phyloP scores from a whole-genome alignment of 2,113 vertebrate genomes.

The Melospiza georgiana region DNA sequence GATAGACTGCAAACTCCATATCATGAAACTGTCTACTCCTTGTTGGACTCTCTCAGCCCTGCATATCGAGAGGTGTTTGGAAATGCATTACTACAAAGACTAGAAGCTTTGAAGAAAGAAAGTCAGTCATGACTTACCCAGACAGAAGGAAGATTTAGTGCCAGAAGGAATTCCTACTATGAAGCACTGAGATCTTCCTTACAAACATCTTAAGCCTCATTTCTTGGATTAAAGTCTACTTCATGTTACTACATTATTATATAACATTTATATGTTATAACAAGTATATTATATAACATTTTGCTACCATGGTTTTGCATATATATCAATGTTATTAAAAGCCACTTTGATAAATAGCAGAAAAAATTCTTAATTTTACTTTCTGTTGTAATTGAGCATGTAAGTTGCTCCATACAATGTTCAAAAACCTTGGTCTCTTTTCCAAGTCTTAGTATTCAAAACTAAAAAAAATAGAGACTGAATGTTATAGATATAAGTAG shows the following conservation, averaged over 20 bases:
- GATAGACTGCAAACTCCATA: constrained; percentile 85
- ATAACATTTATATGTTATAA: background rate
- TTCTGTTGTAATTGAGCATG: background rate
- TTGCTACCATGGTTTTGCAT: constrained; percentile 24
- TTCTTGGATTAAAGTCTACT: constrained; percentile 37
- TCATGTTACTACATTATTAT: background rate
- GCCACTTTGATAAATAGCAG: background rate
- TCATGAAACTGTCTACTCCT: constrained; percentile 95
- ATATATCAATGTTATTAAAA: background rate
- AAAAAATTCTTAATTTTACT: background rate
- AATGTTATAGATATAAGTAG: background rate
- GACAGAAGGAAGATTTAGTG: background rate
- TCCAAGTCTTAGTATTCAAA: constrained; percentile 9
- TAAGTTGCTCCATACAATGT: background rate
- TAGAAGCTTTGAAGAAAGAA: constrained; percentile 89
- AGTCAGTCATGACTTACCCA: constrained; percentile 76
- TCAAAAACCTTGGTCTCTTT: constrained; percentile 18
- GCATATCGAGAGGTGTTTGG: constrained; percentile 96
- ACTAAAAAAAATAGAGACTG: background rate
- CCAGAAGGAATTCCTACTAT: background rate
- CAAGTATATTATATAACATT: background rate
- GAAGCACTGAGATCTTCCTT: background rate
- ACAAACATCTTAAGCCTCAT: background rate
- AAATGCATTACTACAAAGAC: constrained; percentile 90
- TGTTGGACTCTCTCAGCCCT: constrained; percentile 93